phyloP scores from a whole-genome alignment of 2,113 vertebrate species.

The Brevimyrus niger region DNA sequence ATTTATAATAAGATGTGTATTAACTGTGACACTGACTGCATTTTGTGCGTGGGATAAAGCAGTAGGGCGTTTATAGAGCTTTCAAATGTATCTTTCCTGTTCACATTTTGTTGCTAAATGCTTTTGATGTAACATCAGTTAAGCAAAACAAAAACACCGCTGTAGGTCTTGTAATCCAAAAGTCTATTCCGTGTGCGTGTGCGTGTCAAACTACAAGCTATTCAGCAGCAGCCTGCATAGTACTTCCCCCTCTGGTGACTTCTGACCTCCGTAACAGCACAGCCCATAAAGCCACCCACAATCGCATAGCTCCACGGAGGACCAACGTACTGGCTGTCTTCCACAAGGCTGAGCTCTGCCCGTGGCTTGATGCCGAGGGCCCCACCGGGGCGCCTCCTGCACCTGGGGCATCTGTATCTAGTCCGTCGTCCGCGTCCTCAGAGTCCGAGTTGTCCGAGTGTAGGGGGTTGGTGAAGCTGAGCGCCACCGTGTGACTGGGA shows the following conservation, averaged over 20 bases:
- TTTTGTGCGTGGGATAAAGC: not conserved
- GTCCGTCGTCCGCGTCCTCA: conserved; percentile 53
- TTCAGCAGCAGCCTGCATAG: not conserved
- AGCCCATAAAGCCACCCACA: not conserved
- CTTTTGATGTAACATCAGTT: not conserved
- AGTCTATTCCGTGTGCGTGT: not conserved
- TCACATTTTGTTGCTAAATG: not conserved
- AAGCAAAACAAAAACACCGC: not conserved
- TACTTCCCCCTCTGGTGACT: not conserved
- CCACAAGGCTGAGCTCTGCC: not conserved
- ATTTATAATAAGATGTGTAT: not conserved
- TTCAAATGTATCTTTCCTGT: not conserved
- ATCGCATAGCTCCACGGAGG: not conserved
- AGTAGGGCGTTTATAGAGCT: not conserved
- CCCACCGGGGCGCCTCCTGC: conserved; percentile 33
- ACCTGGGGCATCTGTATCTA: conserved; percentile 37
- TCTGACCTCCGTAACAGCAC: not conserved
- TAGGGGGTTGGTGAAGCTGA: conserved; percentile 93
- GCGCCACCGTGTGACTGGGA: conserved; percentile 63
- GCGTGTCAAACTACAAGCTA: not conserved
- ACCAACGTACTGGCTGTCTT: conserved; percentile 1
- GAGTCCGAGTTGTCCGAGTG: conserved; percentile 89
- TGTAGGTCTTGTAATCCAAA: not conserved
- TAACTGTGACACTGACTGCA: not conserved
- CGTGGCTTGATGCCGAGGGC: not conserved